Base-by-base conservation (phyloP, 1,140 invertebrate genomes). In the Leptinotarsa lineolata region DNA sequence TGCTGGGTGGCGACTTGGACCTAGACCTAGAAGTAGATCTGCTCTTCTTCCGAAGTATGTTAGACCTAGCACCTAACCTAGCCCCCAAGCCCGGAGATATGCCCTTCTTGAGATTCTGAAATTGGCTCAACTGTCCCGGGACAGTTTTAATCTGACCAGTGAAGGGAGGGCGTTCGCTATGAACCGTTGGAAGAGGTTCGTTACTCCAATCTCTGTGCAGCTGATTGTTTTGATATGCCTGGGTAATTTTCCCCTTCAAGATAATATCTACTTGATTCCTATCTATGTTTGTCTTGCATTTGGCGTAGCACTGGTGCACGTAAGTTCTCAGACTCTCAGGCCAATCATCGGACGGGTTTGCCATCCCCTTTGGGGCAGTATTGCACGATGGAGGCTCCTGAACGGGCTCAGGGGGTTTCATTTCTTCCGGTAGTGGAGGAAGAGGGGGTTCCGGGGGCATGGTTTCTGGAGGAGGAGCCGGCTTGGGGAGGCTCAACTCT, bases 251-350 rank as follows among this genome's bases (percentile, higher is more conserved):
- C 48, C 95, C 95, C 84, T 97, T 97, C 44, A 99, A 86, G 77
- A 96, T 93, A 73, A 95, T 95, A 83, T 97, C 94, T 69, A 98
- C 95, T 83, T 95, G 92, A 88, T 98, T 85, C 59, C 96, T 95
- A 84, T 98, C 95, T 70, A 94, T 89, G 70, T 90, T 88, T 15
- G 94, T 94, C 79, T 90, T 90, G 82, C 95, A 97, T 85, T 95
- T 95, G 48, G 92, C 91, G 87, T 97, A 98, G 81, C 95, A 96
- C 76, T 93, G 90, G 79, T 93, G 92, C 13, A 98, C 95, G 86
- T 97, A 99, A 73, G 93, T 90, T 81, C 93, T 91, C 30, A 94
- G 82, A 71, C 90, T 91, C 66, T 92, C 89, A 2, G 92, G 92
- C 92, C 92, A 93, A 69, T 88, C 87, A 39, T 84, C 86, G 0